Base-by-base conservation (phyloP, 2,797 vertebrate genomes). In the Sandelia bainsii region DNA sequence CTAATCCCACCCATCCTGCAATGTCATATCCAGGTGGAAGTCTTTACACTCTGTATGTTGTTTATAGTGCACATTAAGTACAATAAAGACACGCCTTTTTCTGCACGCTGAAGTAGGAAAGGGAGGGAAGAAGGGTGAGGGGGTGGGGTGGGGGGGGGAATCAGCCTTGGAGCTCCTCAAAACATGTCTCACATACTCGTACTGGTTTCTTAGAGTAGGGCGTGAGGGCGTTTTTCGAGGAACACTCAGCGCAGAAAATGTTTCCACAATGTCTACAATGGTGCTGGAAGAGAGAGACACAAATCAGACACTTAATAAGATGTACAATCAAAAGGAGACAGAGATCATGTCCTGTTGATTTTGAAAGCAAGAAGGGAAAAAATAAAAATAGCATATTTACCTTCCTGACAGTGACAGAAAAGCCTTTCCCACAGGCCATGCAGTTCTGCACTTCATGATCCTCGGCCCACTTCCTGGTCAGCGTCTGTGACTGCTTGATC, bases 191-290 rank as follows among this genome's bases (percentile, higher is more conserved):
- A 61, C 98, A 99, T 69, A 99, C 98, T 49, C 98, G 95, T 27
- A 99, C 98, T 54, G 98, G 95, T 89, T 99, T 99, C 94, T 99
- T 99, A 27, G 97, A 98, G 77, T 96, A 99, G 59, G 98, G 98
- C 52, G 96, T 99, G 92, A 98, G 92, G 93, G 97, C 97, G 89
- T 95, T 97, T 92, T 83, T 97, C 53, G 95, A 84, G 10, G 98
- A 99, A 90, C 98, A 99, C 77, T 99, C 98, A 0, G 90, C 95
- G 74, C 98, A 99, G 90, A 99, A 99, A 89, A 99, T 99, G 94
- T 99, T 99, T 46, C 98, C 98, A 81, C 98, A 99, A 19, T 99
- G 96, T 92, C 98, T 95, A 93, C 98, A 99, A 82, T 99, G 98
- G 84, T 99, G 98, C 98, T 99, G 94, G 85, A 79, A 23, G 29